Evolutionary conservation across 1,140 invertebrate species (phyloP).

Genomic region (Drosophila baimaii): DNA sequence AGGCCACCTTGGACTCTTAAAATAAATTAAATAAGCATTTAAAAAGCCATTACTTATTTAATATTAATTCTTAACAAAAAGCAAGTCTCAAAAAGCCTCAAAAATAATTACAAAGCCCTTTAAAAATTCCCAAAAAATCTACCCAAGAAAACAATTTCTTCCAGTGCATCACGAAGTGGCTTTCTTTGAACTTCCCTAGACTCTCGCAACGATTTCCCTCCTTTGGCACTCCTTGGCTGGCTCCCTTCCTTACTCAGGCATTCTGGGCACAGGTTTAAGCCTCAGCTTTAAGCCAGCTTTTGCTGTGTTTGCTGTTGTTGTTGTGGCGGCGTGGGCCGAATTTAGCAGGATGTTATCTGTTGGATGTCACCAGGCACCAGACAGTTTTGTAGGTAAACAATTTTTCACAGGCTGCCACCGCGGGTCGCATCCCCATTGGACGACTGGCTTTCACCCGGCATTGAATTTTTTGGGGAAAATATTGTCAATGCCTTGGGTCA

Average conservation of each 20-base stretch:
- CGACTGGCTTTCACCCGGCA: constrained; percentile 63
- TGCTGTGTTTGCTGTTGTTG: neutral
- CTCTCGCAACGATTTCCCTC: constrained; percentile 24
- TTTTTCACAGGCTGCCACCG: constrained; percentile 39
- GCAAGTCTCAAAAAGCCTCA: neutral
- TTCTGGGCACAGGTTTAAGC: constrained; percentile 29
- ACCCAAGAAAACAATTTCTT: neutral
- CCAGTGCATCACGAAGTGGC: constrained; percentile 37
- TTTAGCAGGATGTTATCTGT: constrained; percentile 66
- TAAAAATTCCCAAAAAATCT: neutral
- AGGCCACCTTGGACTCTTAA: too few relatives aligned
- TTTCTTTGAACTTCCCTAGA: constrained; percentile 41
- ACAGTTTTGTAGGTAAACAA: constrained; percentile 22
- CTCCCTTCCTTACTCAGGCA: constrained; percentile 8
- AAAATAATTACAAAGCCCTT: too few relatives aligned
- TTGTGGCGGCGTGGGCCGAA: constrained; percentile 50
- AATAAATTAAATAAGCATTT: neutral
- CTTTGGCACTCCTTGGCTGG: constrained; percentile 14
- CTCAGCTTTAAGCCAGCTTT: constrained; percentile 3
- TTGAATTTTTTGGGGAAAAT: constrained; percentile 57
- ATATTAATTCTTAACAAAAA: too few relatives aligned
- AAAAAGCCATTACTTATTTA: neutral
- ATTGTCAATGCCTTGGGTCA: constrained; percentile 63
- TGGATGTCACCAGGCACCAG: constrained; percentile 53
- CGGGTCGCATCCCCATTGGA: constrained; percentile 31